Evolutionary conservation across 2,113 vertebrate species (phyloP).

Genomic region (Burhinus bistriatus): DNA sequence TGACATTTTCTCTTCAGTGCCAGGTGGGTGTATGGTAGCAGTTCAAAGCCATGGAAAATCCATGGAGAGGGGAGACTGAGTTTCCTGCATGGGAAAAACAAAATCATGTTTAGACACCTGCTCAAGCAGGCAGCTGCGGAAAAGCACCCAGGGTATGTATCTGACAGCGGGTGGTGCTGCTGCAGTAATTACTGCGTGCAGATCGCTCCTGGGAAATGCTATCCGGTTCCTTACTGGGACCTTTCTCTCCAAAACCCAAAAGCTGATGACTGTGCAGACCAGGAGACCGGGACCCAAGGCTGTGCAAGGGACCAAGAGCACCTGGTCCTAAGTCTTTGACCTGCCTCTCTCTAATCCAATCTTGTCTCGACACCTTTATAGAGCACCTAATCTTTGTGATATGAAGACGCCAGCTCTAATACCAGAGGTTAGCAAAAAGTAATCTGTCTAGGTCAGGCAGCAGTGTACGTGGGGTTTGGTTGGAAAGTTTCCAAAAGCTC

Average conservation of each 20-base stretch:
- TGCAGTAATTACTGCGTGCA: background rate
- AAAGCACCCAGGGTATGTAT: background rate
- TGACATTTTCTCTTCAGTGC: background rate
- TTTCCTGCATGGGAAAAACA: background rate
- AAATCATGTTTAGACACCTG: background rate
- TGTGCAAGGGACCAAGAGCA: background rate
- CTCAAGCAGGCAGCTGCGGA: background rate
- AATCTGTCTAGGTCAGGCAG: conserved; percentile 30
- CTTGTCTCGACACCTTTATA: background rate
- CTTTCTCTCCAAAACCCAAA: background rate
- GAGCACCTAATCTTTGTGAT: conserved; percentile 8
- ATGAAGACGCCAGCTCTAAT: conserved; percentile 2
- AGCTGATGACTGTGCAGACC: background rate
- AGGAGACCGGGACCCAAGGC: background rate
- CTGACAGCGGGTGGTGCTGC: background rate
- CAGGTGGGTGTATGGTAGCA: background rate
- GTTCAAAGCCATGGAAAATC: background rate
- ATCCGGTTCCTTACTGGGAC: background rate
- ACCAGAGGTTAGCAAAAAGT: background rate
- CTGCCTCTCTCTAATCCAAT: background rate
- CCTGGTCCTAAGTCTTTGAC: background rate
- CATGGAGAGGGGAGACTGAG: background rate
- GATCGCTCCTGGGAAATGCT: background rate
- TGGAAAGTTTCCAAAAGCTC: background rate
- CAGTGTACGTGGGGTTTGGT: background rate